phyloP scores from a whole-genome alignment of 2,113 vertebrate species.

The Eretmochelys imbricata region DNA sequence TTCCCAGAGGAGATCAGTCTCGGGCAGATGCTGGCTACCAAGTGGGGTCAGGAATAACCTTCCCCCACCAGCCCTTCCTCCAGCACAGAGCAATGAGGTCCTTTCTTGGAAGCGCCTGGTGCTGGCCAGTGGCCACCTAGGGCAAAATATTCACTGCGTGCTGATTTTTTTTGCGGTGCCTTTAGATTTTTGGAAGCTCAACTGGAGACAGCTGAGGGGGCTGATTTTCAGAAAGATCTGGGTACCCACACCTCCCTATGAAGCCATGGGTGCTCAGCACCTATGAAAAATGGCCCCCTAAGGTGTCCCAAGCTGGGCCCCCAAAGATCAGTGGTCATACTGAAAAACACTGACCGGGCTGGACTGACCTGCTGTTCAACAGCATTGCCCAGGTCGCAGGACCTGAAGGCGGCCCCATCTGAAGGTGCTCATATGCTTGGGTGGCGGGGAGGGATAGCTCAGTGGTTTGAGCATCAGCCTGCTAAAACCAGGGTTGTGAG shows the following conservation, averaged over 20 bases:
- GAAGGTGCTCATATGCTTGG: not conserved
- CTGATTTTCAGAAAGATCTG: not conserved
- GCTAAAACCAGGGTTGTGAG: no score
- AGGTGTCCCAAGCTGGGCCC: not conserved
- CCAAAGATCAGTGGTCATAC: not conserved
- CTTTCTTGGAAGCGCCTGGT: not conserved
- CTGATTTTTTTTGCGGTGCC: not conserved
- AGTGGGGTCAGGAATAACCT: not conserved
- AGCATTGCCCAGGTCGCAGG: not conserved
- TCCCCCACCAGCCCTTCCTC: not conserved
- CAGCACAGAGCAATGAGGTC: not conserved
- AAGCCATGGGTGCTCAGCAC: not conserved
- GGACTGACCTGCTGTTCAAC: not conserved
- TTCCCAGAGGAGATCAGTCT: not conserved
- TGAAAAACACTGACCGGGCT: not conserved
- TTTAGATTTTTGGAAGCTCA: not conserved
- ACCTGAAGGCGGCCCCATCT: not conserved
- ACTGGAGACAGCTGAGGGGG: not conserved
- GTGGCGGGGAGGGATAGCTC: not conserved
- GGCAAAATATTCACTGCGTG: not conserved
- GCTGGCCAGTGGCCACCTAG: not conserved
- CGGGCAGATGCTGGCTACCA: not conserved
- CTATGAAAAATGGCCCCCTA: not conserved
- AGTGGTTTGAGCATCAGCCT: no score
- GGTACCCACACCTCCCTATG: not conserved